These are phyloP conservation scores for Hedychridium roseum DNA, from an alignment of 2,888 invertebrate species.

Conservation along the genomic window DNA sequence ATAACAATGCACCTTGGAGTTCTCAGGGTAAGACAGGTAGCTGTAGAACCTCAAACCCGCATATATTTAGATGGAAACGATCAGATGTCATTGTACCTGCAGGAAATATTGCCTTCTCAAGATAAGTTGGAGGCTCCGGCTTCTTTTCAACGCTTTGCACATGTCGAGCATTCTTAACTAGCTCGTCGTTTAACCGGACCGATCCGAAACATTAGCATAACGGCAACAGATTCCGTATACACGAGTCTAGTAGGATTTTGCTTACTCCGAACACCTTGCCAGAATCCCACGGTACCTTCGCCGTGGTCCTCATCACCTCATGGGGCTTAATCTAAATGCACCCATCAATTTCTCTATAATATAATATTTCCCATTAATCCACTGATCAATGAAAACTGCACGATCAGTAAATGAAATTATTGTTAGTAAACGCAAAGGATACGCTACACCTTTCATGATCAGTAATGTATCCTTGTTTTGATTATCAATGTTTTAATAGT, in stretches of 20 bases:
- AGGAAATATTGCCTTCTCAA: no score
- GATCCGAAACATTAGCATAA: constrained; percentile 38
- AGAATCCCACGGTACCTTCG: constrained; percentile 37
- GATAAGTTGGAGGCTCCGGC: no score
- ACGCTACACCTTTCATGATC: no score
- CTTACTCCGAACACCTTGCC: constrained; percentile 18
- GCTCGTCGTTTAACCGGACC: constrained; percentile 31
- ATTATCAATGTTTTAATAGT: no score
- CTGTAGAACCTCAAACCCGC: constrained; percentile 38
- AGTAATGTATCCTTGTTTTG: no score
- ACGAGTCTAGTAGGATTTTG: constrained; percentile 10
- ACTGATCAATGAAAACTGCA: no score
- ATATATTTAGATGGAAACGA: constrained; percentile 42
- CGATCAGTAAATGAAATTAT: no score
- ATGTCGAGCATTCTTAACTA: constrained; percentile 15
- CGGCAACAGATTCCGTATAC: constrained; percentile 25
- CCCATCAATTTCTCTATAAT: no score
- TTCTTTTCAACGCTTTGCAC: constrained; percentile 4
- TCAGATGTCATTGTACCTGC: no score
- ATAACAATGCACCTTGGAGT: constrained; percentile 48
- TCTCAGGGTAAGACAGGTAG: constrained; percentile 55
- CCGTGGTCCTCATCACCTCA: constrained; percentile 18
- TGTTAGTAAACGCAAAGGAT: no score
- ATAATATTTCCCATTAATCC: no score
- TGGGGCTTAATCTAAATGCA: not conserved